These are phyloP conservation scores for Mythimna pallens DNA, from an alignment of 2,888 invertebrate genomes.

Conservation along the genomic window DNA sequence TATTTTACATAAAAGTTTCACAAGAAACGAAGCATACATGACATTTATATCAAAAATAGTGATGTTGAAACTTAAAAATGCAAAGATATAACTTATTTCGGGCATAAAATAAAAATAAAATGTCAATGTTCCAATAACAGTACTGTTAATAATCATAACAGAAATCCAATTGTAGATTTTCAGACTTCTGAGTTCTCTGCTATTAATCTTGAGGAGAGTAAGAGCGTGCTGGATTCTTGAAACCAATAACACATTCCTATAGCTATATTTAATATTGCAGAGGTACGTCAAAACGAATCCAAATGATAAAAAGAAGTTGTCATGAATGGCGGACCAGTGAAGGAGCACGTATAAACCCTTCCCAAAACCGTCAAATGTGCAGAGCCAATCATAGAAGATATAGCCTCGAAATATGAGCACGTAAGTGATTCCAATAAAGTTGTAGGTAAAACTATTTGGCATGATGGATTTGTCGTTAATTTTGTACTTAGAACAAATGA, in stretches of 20 bases:
- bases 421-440: conserved; percentile 10
- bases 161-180: conserved; percentile 30
- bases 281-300: conserved; percentile 22
- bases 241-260: conserved; percentile 13
- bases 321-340: not conserved
- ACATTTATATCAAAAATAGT: conserved; percentile 33
- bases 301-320: not conserved
- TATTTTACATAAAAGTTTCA: conserved; percentile 14
- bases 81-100: not conserved
- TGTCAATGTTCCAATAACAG: not conserved
- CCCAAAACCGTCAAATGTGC: not conserved
- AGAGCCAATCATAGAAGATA: not conserved
- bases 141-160: conserved; percentile 18
- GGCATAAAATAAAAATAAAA: not conserved
- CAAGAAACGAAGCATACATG: conserved; percentile 20
- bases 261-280: not conserved
- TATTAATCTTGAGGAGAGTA: conserved; percentile 22
- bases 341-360: rapidly evolving
- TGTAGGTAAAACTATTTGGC: conserved; percentile 18
- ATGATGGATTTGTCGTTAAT: conserved; percentile 7
- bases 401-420: not conserved
- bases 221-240: conserved; percentile 31
- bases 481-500: conserved; percentile 28
- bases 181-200: conserved; percentile 16
- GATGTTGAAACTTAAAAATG: not conserved